phyloP scores from a whole-genome alignment of 2,797 vertebrate species.

The Telmatherina bonti region DNA sequence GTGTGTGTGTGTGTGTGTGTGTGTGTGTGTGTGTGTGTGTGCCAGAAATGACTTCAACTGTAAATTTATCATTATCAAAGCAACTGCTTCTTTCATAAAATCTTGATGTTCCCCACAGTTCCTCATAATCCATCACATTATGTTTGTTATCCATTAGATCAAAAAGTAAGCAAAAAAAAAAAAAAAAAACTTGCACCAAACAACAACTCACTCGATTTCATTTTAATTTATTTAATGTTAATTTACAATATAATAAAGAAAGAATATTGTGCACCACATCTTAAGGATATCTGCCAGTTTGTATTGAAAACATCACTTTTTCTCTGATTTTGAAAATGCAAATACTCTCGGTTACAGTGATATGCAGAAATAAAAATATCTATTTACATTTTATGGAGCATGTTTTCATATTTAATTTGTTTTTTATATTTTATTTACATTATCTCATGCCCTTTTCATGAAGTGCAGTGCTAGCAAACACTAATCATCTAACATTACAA shows the following conservation, averaged over 20 bases:
- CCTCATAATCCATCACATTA: neutral
- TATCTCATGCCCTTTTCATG: slow-evolving; percentile 12
- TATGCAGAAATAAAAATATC: slow-evolving; percentile 31
- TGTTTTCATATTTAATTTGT: slow-evolving; percentile 19
- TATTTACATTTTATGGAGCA: slow-evolving; percentile 50
- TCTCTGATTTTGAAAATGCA: slow-evolving; percentile 7
- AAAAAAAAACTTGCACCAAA: neutral
- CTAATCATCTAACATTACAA: neutral
- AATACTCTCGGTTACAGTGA: slow-evolving; percentile 22
- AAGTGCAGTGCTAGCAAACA: slow-evolving; percentile 26
- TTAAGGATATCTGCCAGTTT: slow-evolving; percentile 10
- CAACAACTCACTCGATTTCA: neutral
- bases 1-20: too few relatives aligned
- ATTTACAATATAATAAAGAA: slow-evolving; percentile 61
- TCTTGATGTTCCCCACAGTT: neutral
- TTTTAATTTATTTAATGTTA: slow-evolving; percentile 55
- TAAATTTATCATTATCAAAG: neutral
- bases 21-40: neutral
- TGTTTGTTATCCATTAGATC: neutral
- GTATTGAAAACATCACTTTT: slow-evolving; percentile 16
- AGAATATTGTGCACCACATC: neutral
- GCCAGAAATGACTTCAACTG: neutral
- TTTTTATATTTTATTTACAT: slow-evolving; percentile 29
- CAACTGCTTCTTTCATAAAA: neutral
- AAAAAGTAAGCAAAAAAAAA: slow-evolving; percentile 2